Evolutionary conservation across 2,888 invertebrate genomes (phyloP).

Genomic region (Idaea aversata): DNA sequence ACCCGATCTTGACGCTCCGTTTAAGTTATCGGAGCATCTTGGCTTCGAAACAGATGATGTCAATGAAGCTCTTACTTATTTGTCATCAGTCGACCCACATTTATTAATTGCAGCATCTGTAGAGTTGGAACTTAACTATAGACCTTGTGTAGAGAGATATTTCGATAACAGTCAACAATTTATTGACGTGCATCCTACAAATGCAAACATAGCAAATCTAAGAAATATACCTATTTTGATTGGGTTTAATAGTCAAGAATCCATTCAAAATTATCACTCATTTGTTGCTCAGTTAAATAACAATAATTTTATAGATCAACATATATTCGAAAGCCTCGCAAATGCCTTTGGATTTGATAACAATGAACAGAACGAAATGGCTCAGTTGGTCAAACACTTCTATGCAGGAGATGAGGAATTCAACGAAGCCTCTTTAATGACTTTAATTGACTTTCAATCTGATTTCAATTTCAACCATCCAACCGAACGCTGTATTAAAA

Average conservation of each 20-base stretch:
- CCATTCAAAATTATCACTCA: not conserved
- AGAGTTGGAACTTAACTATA: slow-evolving; percentile 16
- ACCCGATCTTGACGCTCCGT: slow-evolving; percentile 26
- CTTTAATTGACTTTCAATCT: slow-evolving; percentile 22
- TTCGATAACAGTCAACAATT: slow-evolving; percentile 23
- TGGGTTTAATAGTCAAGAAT: slow-evolving; percentile 19
- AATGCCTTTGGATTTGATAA: slow-evolving; percentile 9
- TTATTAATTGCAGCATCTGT: slow-evolving; percentile 17
- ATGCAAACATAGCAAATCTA: slow-evolving; percentile 15
- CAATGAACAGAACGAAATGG: slow-evolving; percentile 10
- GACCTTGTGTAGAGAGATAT: slow-evolving; percentile 27
- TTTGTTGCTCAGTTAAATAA: not conserved
- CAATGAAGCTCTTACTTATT: slow-evolving; percentile 34
- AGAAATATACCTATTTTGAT: slow-evolving; percentile 22
- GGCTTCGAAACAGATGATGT: slow-evolving; percentile 34
- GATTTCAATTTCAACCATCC: slow-evolving; percentile 24
- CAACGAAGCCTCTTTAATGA: slow-evolving; percentile 6
- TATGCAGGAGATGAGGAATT: slow-evolving; percentile 24
- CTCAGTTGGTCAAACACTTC: slow-evolving; percentile 19
- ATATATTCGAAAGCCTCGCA: slow-evolving; percentile 11
- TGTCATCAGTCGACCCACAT: slow-evolving; percentile 21
- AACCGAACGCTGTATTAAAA: slow-evolving; percentile 16
- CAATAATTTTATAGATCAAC: not conserved
- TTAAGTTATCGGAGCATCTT: slow-evolving; percentile 35
- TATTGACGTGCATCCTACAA: slow-evolving; percentile 24